These are phyloP conservation scores for Zosterops lateralis DNA, from an alignment of 2,113 vertebrate species.

Conservation along the genomic window DNA sequence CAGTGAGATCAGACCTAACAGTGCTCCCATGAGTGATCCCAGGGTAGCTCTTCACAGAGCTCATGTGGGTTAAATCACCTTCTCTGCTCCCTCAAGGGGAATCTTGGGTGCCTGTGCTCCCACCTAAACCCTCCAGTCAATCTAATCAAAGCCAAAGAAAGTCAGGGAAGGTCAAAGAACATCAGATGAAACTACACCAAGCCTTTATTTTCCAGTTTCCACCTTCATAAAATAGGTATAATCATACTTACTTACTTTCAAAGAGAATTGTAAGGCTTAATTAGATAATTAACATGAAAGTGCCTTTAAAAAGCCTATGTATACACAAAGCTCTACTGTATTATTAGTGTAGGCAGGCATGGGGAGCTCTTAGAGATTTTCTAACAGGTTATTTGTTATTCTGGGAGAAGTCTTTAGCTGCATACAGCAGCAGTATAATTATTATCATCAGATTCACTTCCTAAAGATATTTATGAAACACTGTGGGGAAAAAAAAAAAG, in stretches of 20 bases:
- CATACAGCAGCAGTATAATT: conserved; percentile 61
- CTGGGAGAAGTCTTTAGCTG: conserved; percentile 46
- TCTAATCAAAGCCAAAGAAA: neutral
- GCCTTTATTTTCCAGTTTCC: conserved; percentile 36
- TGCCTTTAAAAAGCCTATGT: conserved; percentile 50
- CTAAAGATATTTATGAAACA: conserved; percentile 64
- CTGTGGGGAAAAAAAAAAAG: neutral
- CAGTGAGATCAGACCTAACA: neutral
- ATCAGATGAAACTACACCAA: neutral
- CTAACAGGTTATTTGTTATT: conserved; percentile 61
- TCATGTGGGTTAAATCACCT: neutral
- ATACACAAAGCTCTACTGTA: conserved; percentile 50
- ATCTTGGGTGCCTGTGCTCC: neutral
- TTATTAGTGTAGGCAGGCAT: conserved; percentile 65
- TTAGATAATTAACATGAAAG: conserved; percentile 65
- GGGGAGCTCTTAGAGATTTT: conserved; percentile 49
- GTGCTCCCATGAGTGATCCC: neutral
- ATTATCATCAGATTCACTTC: conserved; percentile 65
- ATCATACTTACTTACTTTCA: conserved; percentile 36
- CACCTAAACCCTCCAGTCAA: neutral
- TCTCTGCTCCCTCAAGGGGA: neutral
- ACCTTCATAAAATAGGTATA: conserved; percentile 31
- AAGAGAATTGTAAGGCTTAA: conserved; percentile 51
- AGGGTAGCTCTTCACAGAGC: neutral
- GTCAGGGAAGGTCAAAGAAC: neutral